Base-by-base conservation (phyloP, 2,888 invertebrate genomes). In the Megastigmus dorsalis region DNA sequence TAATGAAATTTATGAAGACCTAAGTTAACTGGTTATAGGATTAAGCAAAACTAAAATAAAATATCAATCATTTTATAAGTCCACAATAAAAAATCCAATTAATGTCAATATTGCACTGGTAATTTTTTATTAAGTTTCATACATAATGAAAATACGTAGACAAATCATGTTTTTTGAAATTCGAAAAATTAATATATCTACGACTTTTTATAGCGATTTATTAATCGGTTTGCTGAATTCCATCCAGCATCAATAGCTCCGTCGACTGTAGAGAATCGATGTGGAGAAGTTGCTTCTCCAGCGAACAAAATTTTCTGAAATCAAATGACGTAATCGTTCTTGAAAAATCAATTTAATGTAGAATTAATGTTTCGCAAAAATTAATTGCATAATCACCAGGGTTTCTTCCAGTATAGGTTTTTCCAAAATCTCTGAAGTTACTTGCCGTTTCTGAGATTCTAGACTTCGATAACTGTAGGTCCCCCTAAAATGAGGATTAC, bases 221-320 rank as follows among this genome's bases (percentile, higher is more conserved):
- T 79, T 18, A 93, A 82, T 78, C 93, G 89, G 9, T 92, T 89
- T 0, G 94, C 94, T 83, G 94, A 94, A 30, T 94, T 89, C 86
- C 91, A 91, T 0, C 94, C 94, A 13, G 92, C 89, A 79, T 91
- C 92, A 0, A 93, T 86, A 0, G 94, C 94, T 0, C 94, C 94
- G 79, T 94, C 93, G 0, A 92, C 93, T 0, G 92, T 91, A 0
- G 90, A 90, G 81, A 90, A 93, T 77, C 89, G 89, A 65, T 90
- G 89, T 20, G 89, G 86, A 3, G 91, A 91, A 0, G 92, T 91
- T 0, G 92, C 92, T 82, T 93, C 93, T 0, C 93, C 93, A 0
- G 91, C 93, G 82, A 93, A 93, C 80, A 91, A 90, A 0, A 93
- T 84, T 0, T 90, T 86, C n/a, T 92, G 69, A 71, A 15, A 54